Evolutionary conservation across 2,113 vertebrate species (phyloP), one percentile per base, ranked within the genome.

Genomic region (Nesogale talazaci): DNA sequence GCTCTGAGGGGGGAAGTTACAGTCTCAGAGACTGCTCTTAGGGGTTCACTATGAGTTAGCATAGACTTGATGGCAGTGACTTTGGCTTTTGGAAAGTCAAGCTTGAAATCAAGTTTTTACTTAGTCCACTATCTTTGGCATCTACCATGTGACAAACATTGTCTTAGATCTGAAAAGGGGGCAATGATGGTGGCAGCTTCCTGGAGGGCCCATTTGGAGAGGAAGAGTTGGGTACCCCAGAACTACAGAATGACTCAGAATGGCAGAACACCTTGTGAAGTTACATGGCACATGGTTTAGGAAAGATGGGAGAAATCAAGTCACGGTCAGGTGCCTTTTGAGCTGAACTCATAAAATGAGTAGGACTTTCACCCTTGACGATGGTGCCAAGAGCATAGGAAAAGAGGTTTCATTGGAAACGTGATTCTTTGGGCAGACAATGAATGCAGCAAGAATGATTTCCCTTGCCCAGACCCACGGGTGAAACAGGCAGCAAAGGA

Each of bases 61-160:
- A 52, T 52, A 12, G 46, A 52, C 46, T 52, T 12, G 46, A 52
- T 52, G 46, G 46, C 14, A 52, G 46, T 52, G 46, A 52, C 46
- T 52, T 52, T 52, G 46, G 10, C 46, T 52, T 52, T 52, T 52
- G 46, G 46, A 52, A 52, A 52, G 46, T 52, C 52, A 90, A 88
- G 63, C 74, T 74, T 34, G 34, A 86, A 84, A 81, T 59, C 27
- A 83, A 12, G n/a, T 46, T 34, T 90, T 92, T 29, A 84, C 25
- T 72, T 61, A 57, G 42, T 63, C 16, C 23, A 79, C 80, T 14
- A 42, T 31, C 86, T 92, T 88, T 38, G 20, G 6, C 6, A 29
- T 69, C 86, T 86, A 23, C 22, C 88, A 22, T 6, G 52, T 87
- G 72, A 52, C 78, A 87, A 89, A 87, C n/a, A 46, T 75, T 46